Percentiles rank a stretch among this genome's conserved stretches.
Conservation (phyloP, 2,888 invertebrate species). For the Drosophila subsilvestris region DNA sequence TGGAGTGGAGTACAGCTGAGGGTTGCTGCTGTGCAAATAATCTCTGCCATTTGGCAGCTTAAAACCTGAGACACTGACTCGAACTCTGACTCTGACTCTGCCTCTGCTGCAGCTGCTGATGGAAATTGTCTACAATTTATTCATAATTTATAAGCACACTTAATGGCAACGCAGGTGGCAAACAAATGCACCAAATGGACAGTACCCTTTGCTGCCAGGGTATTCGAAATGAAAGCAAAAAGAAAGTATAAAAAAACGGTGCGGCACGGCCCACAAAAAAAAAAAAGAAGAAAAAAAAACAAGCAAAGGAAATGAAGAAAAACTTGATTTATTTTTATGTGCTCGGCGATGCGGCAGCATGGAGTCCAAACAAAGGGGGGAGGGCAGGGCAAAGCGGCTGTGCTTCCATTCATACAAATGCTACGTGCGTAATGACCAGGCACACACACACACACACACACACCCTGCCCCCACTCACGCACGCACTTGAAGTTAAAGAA, state of each 20-base stretch:
- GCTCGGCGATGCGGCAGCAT: slow-evolving; percentile 54
- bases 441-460: slow-evolving; percentile 41
- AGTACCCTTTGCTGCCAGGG: background rate
- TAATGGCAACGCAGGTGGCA: too few species aligned
- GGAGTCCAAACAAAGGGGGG: background rate
- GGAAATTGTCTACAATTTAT: background rate
- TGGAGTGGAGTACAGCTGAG: too few species aligned
- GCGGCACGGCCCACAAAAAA: slow-evolving; percentile 10
- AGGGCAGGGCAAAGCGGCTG: slow-evolving; percentile 17
- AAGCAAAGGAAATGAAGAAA: slow-evolving; percentile 76
- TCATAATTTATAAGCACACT: background rate
- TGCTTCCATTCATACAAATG: slow-evolving; percentile 72
- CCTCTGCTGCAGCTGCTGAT: background rate
- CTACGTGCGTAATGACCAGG: slow-evolving; percentile 77
- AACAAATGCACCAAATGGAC: background rate
- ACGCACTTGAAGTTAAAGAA: slow-evolving; percentile 73
- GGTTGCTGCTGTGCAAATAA: too few species aligned
- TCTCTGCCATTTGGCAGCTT: too few species aligned
- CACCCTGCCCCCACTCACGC: background rate
- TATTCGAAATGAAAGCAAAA: background rate
- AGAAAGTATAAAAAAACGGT: slow-evolving; percentile 7
- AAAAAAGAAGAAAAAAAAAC: slow-evolving; percentile 21
- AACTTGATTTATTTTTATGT: slow-evolving; percentile 79
- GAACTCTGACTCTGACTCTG: too few species aligned
- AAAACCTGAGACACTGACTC: too few species aligned